These are phyloP conservation scores for Drosophila ambigua DNA, from an alignment of 1,140 invertebrate genomes.

Conservation along the genomic window DNA sequence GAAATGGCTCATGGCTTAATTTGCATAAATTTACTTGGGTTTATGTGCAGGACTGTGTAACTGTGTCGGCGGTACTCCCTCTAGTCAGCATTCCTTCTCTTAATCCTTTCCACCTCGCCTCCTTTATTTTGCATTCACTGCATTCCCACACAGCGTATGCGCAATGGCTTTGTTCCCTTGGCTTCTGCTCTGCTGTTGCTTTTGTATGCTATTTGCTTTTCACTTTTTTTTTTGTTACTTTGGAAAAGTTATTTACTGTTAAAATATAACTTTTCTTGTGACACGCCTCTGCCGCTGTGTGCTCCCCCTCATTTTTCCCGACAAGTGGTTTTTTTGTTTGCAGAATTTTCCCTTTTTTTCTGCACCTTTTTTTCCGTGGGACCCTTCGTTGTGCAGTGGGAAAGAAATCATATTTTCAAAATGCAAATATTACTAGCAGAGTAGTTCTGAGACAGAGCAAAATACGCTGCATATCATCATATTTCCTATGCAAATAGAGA, in stretches of 20 bases:
- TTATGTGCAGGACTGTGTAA: slow-evolving; percentile 11
- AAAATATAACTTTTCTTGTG: slow-evolving; percentile 67
- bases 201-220: slow-evolving; percentile 8
- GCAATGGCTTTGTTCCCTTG: slow-evolving; percentile 46
- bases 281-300: slow-evolving; percentile 20
- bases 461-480: slow-evolving; percentile 10
- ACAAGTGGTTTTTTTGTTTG: slow-evolving; percentile 69
- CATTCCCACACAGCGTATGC: slow-evolving; percentile 44
- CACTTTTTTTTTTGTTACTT: slow-evolving; percentile 43
- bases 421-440: slow-evolving; percentile 32
- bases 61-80: slow-evolving; percentile 14
- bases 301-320: slow-evolving; percentile 32
- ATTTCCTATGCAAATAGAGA: not conserved
- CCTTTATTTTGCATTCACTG: slow-evolving; percentile 18
- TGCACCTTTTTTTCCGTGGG: slow-evolving; percentile 1
- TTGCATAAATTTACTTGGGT: slow-evolving; percentile 60
- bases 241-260: slow-evolving; percentile 63
- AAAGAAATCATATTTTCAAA: slow-evolving; percentile 46
- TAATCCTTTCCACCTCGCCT: slow-evolving; percentile 6
- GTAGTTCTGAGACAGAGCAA: slow-evolving; percentile 5
- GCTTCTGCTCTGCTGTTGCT: slow-evolving; percentile 5
- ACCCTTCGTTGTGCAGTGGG: not conserved
- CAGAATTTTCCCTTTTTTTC: slow-evolving; percentile 46
- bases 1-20: slow-evolving; percentile 46
- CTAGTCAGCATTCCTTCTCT: not conserved